phyloP scores from a whole-genome alignment of 2,113 vertebrate species.

The Platysternon megacephalum region DNA sequence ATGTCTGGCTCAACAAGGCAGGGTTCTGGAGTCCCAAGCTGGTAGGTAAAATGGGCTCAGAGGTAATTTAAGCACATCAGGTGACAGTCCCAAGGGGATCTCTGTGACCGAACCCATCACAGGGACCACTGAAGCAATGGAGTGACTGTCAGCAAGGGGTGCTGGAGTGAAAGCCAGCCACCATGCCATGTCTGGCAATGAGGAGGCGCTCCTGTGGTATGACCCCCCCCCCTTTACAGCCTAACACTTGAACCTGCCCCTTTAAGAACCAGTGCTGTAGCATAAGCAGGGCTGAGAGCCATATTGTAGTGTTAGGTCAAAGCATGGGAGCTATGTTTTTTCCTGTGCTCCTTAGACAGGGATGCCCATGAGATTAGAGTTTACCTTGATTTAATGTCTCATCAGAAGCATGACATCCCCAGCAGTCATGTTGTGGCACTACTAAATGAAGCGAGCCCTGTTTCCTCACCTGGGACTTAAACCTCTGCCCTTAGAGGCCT shows the following conservation, averaged over 20 bases:
- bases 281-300: background rate
- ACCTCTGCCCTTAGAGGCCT: constrained; percentile 71
- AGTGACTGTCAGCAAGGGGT: background rate
- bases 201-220: background rate
- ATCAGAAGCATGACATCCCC: constrained; percentile 73
- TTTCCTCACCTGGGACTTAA: constrained; percentile 75
- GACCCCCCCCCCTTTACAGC: background rate
- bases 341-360: constrained; percentile 34
- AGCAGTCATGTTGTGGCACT: constrained; percentile 41
- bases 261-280: background rate
- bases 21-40: no score
- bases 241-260: background rate
- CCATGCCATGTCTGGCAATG: background rate
- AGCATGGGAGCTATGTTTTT: constrained; percentile 31
- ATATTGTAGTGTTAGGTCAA: background rate
- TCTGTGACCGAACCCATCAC: no score
- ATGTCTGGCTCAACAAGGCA: no score
- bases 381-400: constrained; percentile 83
- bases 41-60: no score
- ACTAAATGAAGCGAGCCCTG: constrained; percentile 77
- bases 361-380: constrained; percentile 67
- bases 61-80: no score
- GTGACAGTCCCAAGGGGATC: no score
- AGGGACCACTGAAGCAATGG: background rate
- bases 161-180: background rate